Evolutionary conservation across 1,140 invertebrate species (phyloP), one percentile per base, ranked within the genome.

Genomic region (Leucophenga varia): DNA sequence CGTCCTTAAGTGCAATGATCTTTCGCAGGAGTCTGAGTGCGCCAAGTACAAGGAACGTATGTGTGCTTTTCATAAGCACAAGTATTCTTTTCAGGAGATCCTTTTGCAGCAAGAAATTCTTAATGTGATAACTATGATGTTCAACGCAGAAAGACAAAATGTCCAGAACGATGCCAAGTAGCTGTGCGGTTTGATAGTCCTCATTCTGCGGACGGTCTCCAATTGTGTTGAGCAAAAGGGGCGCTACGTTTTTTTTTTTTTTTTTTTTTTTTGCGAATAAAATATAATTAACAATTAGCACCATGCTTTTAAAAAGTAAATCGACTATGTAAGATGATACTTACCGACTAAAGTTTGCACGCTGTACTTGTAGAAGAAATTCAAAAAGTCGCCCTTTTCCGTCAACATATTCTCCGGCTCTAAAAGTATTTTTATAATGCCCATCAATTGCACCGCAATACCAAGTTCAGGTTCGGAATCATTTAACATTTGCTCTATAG

Each of bases 341-440:
- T 80, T 81, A 90, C 87, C 87, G 77, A 94, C 94, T 47, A 98
- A 79, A 36, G 93, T 90, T 76, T 95, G 90, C 81, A 99, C 95
- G 79, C 93, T 96, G 77, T 96, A 90, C 75, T 97, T 97, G 79
- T 99, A 99, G 77, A 99, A 99, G 76, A 97, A 98, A 76, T 91
- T 94, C 10, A 99, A 82, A 77, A 99, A 99, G 76, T 99, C 96
- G 20, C 91, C 88, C 75, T 98, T 98, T 79, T 99, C 96, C 35
- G 91, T 91, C 39, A 98, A 78, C 96, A 99, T 98, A 76, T 97
- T 99, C 75, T 99, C 97, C 14, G 97, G 97, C 79, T 99, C 97
- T 19, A 99, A 82, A 2, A 99, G 79, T 34, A 97, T 84, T 68
- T 93, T 84, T 16, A 99, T 77, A 20, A 98, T 93, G 28, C 91